phyloP scores from a whole-genome alignment of 2,113 vertebrate species.

The Condylura cristata region DNA sequence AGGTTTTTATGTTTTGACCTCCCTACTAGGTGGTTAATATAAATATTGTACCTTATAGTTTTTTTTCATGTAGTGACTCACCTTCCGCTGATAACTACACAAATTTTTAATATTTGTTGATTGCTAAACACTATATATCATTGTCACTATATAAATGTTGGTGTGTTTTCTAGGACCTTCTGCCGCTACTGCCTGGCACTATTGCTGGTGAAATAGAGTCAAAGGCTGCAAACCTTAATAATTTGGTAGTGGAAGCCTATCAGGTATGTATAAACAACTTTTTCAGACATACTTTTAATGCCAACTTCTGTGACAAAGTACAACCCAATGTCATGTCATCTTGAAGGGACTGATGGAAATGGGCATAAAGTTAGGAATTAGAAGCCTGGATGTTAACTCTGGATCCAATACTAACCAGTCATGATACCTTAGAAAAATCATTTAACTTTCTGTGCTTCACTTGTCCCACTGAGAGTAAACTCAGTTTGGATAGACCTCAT shows the following conservation, averaged over 20 bases:
- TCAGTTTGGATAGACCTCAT: not conserved
- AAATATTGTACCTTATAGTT: constrained; percentile 1
- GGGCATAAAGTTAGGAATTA: not conserved
- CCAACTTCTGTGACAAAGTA: not conserved
- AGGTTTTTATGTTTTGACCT: not conserved
- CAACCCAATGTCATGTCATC: not conserved
- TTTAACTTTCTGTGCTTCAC: not conserved
- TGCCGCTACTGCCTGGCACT: constrained; percentile 93
- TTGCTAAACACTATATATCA: not conserved
- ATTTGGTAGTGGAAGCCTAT: constrained; percentile 95
- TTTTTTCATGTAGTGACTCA: not conserved
- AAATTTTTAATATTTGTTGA: not conserved
- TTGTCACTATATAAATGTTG: not conserved
- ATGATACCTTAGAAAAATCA: not conserved
- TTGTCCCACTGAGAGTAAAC: not conserved
- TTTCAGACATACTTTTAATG: not conserved
- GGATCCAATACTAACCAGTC: not conserved
- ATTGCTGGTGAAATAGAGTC: constrained; percentile 93
- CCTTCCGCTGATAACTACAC: not conserved
- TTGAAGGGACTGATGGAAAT: not conserved
- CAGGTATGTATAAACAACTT: constrained; percentile 88
- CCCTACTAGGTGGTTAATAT: not conserved
- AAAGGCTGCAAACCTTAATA: constrained; percentile 95
- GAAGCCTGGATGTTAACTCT: not conserved
- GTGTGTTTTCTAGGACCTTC: constrained; percentile 82